These are phyloP conservation scores for Plectus sambesii DNA, from an alignment of 1,140 invertebrate genomes.

Conservation along the genomic window DNA sequence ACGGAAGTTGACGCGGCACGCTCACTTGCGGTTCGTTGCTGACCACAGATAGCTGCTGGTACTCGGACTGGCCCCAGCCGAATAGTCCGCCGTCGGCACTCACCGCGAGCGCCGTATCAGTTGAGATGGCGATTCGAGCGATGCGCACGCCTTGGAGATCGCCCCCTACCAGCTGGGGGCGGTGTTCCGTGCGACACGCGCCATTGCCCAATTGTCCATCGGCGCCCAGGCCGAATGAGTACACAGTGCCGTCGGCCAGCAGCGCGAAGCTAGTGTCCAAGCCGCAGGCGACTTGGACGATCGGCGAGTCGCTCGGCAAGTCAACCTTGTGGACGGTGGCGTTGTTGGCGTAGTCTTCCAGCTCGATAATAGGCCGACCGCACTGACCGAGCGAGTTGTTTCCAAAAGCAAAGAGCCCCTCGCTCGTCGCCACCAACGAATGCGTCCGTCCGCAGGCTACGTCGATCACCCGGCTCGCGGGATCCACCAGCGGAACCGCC, in stretches of 20 bases:
- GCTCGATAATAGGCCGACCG: slow-evolving; percentile 64
- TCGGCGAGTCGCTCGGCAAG: not conserved
- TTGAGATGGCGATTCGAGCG: too few relatives aligned
- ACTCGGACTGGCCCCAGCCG: too few relatives aligned
- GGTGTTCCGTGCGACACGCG: too few relatives aligned
- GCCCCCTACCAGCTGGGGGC: too few relatives aligned
- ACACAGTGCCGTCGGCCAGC: slow-evolving; percentile 66
- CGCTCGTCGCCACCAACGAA: slow-evolving; percentile 64
- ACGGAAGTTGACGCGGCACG: too few relatives aligned
- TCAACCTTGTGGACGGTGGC: slow-evolving; percentile 58
- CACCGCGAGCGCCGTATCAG: too few relatives aligned
- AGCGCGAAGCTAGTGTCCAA: slow-evolving; percentile 75
- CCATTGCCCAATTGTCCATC: slow-evolving; percentile 95
- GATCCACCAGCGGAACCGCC: not conserved
- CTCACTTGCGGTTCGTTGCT: too few relatives aligned
- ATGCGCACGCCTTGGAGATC: too few relatives aligned
- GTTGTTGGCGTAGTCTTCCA: slow-evolving; percentile 63
- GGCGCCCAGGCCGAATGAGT: slow-evolving; percentile 78
- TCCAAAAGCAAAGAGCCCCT: slow-evolving; percentile 70
- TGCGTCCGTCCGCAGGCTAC: slow-evolving; percentile 76
- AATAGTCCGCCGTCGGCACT: too few relatives aligned
- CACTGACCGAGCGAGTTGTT: slow-evolving; percentile 91
- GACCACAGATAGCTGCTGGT: too few relatives aligned
- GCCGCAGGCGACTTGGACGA: slow-evolving; percentile 61
- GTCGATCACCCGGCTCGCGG: slow-evolving; percentile 50